phyloP scores from a whole-genome alignment of 2,113 vertebrate genomes.

The Oophaga pumilio region DNA sequence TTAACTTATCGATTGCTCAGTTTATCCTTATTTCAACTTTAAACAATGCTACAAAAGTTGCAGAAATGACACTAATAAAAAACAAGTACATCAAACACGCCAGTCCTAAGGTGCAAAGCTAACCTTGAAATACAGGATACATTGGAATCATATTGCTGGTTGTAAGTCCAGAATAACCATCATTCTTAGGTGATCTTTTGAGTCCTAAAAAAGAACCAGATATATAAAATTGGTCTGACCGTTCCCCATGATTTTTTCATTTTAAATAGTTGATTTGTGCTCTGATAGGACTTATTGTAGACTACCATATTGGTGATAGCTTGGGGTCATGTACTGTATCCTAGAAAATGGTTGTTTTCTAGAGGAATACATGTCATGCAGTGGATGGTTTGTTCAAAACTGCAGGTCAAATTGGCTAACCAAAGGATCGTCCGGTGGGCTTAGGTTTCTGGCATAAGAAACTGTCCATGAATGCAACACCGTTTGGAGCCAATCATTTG shows the following conservation, averaged over 20 bases:
- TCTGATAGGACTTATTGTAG: neutral
- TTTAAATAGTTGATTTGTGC: neutral
- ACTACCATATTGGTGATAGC: neutral
- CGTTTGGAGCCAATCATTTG: too few relatives aligned
- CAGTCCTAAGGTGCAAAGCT: constrained; percentile 24
- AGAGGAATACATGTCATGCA: too few relatives aligned
- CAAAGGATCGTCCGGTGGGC: neutral
- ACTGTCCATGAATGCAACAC: neutral
- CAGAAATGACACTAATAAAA: neutral
- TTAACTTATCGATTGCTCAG: neutral
- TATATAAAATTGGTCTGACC: neutral
- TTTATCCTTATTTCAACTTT: too few relatives aligned
- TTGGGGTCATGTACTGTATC: neutral
- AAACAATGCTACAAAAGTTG: too few relatives aligned
- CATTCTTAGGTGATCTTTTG: constrained; percentile 60
- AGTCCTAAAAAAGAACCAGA: constrained; percentile 43
- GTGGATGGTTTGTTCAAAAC: too few relatives aligned
- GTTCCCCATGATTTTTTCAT: neutral
- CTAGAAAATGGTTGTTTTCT: too few relatives aligned
- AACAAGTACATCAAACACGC: neutral
- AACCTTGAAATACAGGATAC: constrained; percentile 81
- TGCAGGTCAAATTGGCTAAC: too few relatives aligned
- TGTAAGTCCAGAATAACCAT: constrained; percentile 71
- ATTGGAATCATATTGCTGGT: constrained; percentile 78
- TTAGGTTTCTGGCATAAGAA: neutral